A percentile compares a stretch with the other conserved stretches of the same genome.
These are phyloP conservation scores for Sminthopsis crassicaudata DNA, from an alignment of 2,113 vertebrate species.

Conservation along the genomic window DNA sequence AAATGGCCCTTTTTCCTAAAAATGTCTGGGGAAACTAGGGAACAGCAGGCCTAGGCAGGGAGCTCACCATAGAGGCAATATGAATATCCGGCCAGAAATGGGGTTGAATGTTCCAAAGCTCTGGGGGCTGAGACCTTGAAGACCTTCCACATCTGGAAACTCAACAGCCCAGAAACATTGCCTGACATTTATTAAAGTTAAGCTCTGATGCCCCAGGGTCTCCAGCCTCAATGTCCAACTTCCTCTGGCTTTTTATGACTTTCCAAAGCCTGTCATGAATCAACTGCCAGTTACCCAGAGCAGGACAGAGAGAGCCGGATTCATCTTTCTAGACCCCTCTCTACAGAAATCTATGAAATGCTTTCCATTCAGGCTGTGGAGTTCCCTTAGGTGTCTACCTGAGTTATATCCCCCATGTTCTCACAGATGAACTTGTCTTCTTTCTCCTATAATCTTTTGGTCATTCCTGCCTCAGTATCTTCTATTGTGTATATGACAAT, in stretches of 20 bases:
- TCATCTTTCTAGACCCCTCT: neutral
- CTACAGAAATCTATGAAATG: neutral
- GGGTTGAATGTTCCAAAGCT: neutral
- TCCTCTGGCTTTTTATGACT: neutral
- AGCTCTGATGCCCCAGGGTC: neutral
- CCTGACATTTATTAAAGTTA: neutral
- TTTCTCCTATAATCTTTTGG: neutral
- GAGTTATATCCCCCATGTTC: neutral
- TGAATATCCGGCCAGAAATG: neutral
- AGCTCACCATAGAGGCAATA: neutral
- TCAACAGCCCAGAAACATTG: neutral
- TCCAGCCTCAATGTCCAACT: neutral
- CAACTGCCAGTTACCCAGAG: neutral
- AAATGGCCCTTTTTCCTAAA: neutral
- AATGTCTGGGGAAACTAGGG: neutral
- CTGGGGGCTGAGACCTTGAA: neutral
- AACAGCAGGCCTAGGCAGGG: neutral
- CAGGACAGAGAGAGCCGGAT: neutral
- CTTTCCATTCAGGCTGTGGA: neutral
- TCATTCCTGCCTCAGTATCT: neutral
- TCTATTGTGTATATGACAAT: neutral
- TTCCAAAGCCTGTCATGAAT: neutral
- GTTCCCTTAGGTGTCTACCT: neutral
- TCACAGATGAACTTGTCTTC: neutral
- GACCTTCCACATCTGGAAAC: slow-evolving; percentile 1